These are phyloP conservation scores for Phaonia tiefii DNA, from an alignment of 2,888 invertebrate species.

Conservation along the genomic window DNA sequence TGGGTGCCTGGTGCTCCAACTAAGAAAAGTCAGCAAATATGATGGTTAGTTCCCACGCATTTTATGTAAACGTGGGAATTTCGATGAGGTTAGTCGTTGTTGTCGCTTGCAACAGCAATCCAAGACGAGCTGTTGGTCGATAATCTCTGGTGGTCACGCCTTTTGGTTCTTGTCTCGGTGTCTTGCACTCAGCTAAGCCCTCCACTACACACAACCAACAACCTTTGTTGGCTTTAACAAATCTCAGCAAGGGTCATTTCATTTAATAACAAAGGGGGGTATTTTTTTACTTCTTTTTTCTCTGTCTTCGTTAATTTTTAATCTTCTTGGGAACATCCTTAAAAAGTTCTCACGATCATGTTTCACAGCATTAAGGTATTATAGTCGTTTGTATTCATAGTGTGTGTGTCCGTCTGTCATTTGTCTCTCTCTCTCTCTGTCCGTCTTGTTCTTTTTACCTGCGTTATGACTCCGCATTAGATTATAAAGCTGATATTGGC, in stretches of 20 bases:
- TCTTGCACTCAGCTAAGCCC: not conserved
- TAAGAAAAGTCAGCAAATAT: conserved; percentile 56
- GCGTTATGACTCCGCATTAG: not conserved
- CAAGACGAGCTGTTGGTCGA: conserved; percentile 17
- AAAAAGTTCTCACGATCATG: conserved; percentile 26
- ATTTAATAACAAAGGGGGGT: conserved; percentile 23
- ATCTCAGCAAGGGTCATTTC: conserved; percentile 39
- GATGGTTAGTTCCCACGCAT: conserved; percentile 64
- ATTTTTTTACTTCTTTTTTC: not conserved
- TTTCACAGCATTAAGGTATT: not conserved
- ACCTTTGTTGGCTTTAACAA: conserved; percentile 20
- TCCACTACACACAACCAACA: not conserved
- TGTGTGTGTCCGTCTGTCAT: not conserved
- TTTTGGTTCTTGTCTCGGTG: conserved; percentile 26
- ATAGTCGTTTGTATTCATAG: not conserved
- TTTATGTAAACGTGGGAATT: conserved; percentile 63
- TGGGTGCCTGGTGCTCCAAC: conserved; percentile 50
- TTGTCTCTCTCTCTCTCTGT: not conserved
- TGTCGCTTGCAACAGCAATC: no score
- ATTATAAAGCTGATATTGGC: not conserved
- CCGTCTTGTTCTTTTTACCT: no score
- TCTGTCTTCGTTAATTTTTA: not conserved
- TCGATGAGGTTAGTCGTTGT: not conserved
- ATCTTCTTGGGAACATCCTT: conserved; percentile 33
- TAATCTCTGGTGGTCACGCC: conserved; percentile 65